A percentile compares a stretch with the other conserved stretches of the same genome.
These are phyloP conservation scores for Oceanodroma leucorhoa DNA, from an alignment of 2,797 vertebrate genomes.

Conservation along the genomic window DNA sequence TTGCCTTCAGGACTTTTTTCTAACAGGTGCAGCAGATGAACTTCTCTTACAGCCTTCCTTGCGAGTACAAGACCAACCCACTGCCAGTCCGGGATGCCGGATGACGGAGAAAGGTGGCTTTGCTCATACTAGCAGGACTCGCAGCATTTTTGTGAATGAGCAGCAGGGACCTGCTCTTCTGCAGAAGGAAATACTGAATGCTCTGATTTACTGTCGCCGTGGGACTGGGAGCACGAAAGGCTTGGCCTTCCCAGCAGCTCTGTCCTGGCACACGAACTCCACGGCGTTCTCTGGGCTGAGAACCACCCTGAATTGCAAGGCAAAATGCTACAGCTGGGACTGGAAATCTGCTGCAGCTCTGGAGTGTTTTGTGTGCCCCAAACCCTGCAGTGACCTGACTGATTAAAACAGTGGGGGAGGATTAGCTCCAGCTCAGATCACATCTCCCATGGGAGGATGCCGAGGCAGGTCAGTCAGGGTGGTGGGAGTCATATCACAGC, in stretches of 20 bases:
- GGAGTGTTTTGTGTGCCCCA: not conserved
- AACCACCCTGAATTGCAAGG: not conserved
- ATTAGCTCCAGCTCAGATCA: not conserved
- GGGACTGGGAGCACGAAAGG: not conserved
- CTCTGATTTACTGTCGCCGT: not conserved
- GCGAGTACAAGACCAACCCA: slow-evolving; percentile 45
- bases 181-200: not conserved
- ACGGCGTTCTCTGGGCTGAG: not conserved
- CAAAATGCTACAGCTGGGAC: not conserved
- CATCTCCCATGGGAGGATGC: not conserved
- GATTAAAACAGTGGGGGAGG: not conserved
- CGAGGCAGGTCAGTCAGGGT: accelerated
- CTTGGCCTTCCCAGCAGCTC: not conserved
- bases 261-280: not conserved
- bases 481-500: accelerated
- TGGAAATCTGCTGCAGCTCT: not conserved
- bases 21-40: slow-evolving; percentile 77
- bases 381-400: not conserved
- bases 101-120: slow-evolving; percentile 4
- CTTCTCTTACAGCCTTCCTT: slow-evolving; percentile 67
- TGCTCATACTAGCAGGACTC: not conserved
- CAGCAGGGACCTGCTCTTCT: not conserved
- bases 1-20: slow-evolving; percentile 66
- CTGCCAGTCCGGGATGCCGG: slow-evolving; percentile 28
- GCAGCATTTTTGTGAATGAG: not conserved